Conservation (phyloP, 2,113 vertebrate species). For the Callorhinus ursinus region DNA sequence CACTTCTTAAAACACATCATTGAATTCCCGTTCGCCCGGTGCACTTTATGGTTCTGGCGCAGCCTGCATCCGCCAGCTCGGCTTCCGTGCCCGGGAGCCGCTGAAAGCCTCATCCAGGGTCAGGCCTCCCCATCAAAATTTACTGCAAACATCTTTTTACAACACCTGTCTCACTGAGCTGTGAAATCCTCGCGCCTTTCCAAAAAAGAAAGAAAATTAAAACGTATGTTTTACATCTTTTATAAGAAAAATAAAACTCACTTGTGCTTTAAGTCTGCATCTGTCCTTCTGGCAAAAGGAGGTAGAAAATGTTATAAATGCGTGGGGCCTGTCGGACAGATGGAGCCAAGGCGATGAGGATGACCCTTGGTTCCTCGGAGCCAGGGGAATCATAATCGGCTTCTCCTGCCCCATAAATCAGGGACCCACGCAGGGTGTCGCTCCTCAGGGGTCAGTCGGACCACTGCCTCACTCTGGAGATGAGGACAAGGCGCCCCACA, state of each 20-base stretch:
- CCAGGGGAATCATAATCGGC: background rate
- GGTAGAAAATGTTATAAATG: background rate
- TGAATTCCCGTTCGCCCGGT: slow-evolving; percentile 19
- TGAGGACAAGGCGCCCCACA: accelerated
- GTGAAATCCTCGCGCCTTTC: slow-evolving; percentile 59
- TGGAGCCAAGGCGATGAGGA: accelerated
- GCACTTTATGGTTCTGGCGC: slow-evolving; percentile 60
- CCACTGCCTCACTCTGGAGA: background rate
- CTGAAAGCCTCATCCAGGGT: slow-evolving; percentile 51
- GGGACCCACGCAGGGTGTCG: accelerated
- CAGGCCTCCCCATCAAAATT: slow-evolving; percentile 74
- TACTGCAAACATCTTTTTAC: slow-evolving; percentile 71
- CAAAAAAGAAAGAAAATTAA: slow-evolving; percentile 60
- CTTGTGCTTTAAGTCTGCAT: slow-evolving; percentile 49
- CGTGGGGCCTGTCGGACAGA: accelerated
- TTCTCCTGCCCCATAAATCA: background rate
- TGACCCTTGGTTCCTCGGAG: accelerated
- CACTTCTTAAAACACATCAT: slow-evolving; percentile 76
- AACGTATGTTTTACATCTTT: slow-evolving; percentile 66
- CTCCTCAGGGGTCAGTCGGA: accelerated
- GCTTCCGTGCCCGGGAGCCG: background rate
- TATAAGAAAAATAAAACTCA: slow-evolving; percentile 58
- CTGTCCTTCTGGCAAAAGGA: background rate
- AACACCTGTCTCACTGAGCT: slow-evolving; percentile 71
- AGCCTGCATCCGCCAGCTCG: background rate